Base-by-base conservation (phyloP, 2,113 vertebrate genomes). In the Pterocles burchelli region DNA sequence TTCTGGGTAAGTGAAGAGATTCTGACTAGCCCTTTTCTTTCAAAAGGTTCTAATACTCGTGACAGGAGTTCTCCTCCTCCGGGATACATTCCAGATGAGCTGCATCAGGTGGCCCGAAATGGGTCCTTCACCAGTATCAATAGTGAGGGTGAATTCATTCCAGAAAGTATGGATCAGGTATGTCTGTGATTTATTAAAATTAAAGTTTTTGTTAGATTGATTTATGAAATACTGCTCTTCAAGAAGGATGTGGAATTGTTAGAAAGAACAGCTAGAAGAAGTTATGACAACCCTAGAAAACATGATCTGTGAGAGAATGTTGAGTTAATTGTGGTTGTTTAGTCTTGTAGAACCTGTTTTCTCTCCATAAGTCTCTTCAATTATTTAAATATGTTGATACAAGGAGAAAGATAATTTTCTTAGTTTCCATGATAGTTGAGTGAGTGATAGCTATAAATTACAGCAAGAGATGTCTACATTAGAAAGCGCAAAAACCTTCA, bases 51-150 rank as follows among this genome's bases (percentile, higher is more conserved):
- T 82, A 98, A 98, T 90, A 99, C 98, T 28, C 98, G 98, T 13
- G 99, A 99, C 76, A 98, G 99, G 95, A 99, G 99, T 96, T 99
- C 99, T 17, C 99, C 99, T 85, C 99, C 99, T 80, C 99, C 99
- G 13, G 99, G 99, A 62, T 99, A 99, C 98, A 99, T 99, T 98
- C 99, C 99, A 38, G 99, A 99, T 85, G 99, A 99, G 74, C 98
- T 99, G 61, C 99, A 99, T 96, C 99, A 99, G 79, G 99, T 99
- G 90, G 99, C 99, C 74, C 98, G 99, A 92, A 99, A 99, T 82
- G 99, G 99, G 73, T 99, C 99, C 70, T 99, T 99, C 96, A 99
- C 99, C 91, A 99, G 99, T 98, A 99, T 99, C 97, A 99, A 99
- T 98, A 99, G 99, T 74, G 99, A 99, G 95, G 99, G 99, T 45